These are phyloP conservation scores for Troilus luridus DNA, from an alignment of 2,888 invertebrate genomes.

Conservation along the genomic window DNA sequence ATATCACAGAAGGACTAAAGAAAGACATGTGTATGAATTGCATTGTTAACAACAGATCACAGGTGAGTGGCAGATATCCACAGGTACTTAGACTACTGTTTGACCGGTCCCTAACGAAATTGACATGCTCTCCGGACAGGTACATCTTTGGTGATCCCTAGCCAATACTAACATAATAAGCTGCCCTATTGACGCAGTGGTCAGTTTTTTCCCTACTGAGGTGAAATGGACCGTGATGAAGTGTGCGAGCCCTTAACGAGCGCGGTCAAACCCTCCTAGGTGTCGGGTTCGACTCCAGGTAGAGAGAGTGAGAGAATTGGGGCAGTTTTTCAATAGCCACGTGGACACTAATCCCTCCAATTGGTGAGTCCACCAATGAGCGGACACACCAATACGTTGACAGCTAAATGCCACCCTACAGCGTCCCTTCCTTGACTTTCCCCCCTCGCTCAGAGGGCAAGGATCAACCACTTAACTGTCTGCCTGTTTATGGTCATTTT, in stretches of 20 bases:
- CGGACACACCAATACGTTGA: neutral
- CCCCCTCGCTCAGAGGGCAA: neutral
- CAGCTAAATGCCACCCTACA: neutral
- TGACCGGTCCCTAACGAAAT: neutral
- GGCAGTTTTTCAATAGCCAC: conserved; percentile 6
- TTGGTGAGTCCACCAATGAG: conserved; percentile 14
- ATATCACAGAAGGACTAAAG: no score
- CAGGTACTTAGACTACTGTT: neutral
- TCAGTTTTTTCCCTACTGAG: neutral
- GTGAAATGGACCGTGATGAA: neutral
- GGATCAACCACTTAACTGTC: neutral
- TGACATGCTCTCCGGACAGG: neutral
- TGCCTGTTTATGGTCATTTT: conserved; percentile 14
- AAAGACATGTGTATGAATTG: no score
- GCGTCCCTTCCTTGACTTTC: neutral
- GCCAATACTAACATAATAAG: neutral
- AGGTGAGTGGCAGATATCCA: no score
- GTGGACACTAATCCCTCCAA: neutral
- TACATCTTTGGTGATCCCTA: neutral
- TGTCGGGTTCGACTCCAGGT: neutral
- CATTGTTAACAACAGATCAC: no score
- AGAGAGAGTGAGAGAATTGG: neutral
- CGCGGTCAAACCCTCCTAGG: neutral
- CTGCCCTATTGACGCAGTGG: neutral
- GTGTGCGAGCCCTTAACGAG: neutral